A percentile compares a stretch with the other conserved stretches of the same genome.
phyloP scores from a whole-genome alignment of 2,888 invertebrate genomes.

The Lasioglossum calceatum region DNA sequence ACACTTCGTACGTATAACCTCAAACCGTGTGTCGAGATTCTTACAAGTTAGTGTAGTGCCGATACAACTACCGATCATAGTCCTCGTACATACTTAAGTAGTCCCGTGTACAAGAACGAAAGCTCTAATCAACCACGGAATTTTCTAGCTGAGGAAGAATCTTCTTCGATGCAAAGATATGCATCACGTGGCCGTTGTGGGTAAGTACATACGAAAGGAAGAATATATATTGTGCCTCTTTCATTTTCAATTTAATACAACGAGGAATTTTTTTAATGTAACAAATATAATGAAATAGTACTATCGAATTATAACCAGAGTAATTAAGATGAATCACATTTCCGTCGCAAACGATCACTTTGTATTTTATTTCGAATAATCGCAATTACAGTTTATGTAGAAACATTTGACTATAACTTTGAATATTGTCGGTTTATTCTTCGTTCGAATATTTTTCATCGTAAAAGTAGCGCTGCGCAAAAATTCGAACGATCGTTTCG shows the following conservation, averaged over 20 bases:
- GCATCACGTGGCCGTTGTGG: slow-evolving; percentile 7
- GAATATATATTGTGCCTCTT: background rate
- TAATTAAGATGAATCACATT: background rate
- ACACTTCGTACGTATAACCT: slow-evolving; percentile 41
- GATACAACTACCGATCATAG: background rate
- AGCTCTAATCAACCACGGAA: background rate
- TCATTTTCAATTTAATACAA: background rate
- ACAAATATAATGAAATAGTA: background rate
- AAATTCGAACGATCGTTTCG: background rate
- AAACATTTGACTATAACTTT: background rate
- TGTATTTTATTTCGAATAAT: background rate
- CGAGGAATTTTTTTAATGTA: background rate
- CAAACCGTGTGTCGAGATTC: slow-evolving; percentile 20
- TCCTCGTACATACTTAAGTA: background rate
- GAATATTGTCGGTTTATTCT: background rate
- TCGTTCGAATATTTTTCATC: background rate
- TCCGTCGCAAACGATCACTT: background rate
- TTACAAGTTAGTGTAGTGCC: background rate
- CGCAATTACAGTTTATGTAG: background rate
- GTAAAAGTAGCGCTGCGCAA: background rate
- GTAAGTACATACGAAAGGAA: slow-evolving; percentile 8
- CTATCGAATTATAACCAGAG: background rate
- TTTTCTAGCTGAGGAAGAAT: background rate
- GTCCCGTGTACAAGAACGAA: background rate
- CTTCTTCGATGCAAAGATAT: slow-evolving; percentile 18